These are phyloP conservation scores for Sphyrna mokarran DNA, from an alignment of 2,113 vertebrate genomes.

Conservation along the genomic window DNA sequence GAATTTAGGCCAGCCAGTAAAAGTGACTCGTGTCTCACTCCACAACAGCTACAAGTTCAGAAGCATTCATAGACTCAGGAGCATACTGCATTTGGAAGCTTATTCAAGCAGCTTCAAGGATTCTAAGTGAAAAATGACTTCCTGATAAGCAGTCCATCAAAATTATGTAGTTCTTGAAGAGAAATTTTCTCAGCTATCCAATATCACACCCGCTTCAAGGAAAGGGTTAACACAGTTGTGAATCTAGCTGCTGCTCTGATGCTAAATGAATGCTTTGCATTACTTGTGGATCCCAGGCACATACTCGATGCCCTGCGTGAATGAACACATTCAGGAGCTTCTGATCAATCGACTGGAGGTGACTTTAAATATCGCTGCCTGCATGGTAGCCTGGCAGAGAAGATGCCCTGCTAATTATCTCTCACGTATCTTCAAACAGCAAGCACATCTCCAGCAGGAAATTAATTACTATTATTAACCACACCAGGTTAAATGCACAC, in stretches of 20 bases:
- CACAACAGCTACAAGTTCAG: not conserved
- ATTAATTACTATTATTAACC: not conserved
- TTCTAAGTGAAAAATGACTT: not conserved
- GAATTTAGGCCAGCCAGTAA: not conserved
- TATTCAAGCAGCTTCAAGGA: not conserved
- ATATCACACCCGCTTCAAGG: not conserved
- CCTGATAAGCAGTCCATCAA: not conserved
- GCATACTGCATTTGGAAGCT: not conserved
- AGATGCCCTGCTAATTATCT: not conserved
- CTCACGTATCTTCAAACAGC: not conserved
- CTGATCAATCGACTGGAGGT: not conserved
- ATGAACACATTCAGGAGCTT: not conserved
- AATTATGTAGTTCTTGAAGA: not conserved
- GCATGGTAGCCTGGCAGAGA: not conserved
- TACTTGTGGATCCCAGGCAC: not conserved
- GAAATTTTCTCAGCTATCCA: not conserved
- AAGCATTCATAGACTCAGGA: not conserved
- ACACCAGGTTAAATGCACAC: not conserved
- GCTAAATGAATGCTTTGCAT: not conserved
- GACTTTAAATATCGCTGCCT: not conserved
- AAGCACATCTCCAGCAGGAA: not conserved
- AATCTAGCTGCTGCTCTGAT: not conserved
- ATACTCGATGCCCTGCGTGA: not conserved
- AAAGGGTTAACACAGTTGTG: not conserved
- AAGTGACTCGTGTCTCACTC: not conserved